Conservation (phyloP, 2,888 invertebrate genomes). For the Teleiodes luculella region DNA sequence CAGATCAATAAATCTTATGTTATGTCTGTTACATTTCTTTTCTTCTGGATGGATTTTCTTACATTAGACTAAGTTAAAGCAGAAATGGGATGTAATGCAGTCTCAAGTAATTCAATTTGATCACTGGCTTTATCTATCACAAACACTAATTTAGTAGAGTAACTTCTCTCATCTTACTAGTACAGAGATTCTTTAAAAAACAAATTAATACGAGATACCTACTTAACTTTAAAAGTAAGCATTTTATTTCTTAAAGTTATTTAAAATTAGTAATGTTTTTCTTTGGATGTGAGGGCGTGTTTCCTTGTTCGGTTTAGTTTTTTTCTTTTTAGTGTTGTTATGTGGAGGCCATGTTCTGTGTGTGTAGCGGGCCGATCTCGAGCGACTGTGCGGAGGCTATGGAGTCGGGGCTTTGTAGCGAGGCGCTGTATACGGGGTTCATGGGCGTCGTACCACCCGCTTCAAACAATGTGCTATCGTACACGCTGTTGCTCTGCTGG, state of each 20-base stretch:
- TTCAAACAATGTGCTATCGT: conserved; percentile 85
- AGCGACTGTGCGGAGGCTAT: conserved; percentile 78
- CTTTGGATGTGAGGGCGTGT: conserved; percentile 42
- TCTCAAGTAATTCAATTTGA: conserved; percentile 55
- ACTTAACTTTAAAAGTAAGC: conserved; percentile 15
- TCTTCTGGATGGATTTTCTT: conserved; percentile 63
- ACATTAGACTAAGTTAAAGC: conserved; percentile 45
- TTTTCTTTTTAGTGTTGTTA: conserved; percentile 48
- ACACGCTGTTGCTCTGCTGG: conserved; percentile 83
- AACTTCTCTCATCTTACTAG: conserved; percentile 15
- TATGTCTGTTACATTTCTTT: neutral
- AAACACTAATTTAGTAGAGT: conserved; percentile 26
- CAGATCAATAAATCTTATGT: neutral
- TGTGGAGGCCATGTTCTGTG: conserved; percentile 59
- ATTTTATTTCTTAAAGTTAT: conserved; percentile 19
- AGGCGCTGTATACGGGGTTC: conserved; percentile 83
- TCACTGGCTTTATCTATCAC: conserved; percentile 59
- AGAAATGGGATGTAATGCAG: conserved; percentile 52
- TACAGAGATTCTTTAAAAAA: conserved; percentile 32
- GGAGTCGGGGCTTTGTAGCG: conserved; percentile 85
- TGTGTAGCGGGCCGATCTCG: conserved; percentile 56
- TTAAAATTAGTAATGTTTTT: conserved; percentile 31
- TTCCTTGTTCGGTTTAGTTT: neutral
- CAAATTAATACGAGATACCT: conserved; percentile 21
- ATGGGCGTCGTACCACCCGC: conserved; percentile 81